These are phyloP conservation scores for Chloroclysta siterata DNA, from an alignment of 2,888 invertebrate genomes.

Conservation along the genomic window DNA sequence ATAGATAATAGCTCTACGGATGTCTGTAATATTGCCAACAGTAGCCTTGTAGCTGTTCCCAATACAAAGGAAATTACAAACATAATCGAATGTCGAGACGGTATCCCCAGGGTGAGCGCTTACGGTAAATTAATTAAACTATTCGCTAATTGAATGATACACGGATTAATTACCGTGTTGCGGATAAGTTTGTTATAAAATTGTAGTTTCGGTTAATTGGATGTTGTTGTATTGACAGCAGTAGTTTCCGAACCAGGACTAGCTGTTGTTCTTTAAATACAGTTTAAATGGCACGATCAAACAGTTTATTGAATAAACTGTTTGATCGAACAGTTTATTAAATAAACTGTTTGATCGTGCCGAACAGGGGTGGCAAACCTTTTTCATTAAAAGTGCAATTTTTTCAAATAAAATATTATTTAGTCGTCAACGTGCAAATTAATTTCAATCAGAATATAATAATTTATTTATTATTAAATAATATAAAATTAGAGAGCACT, in stretches of 20 bases:
- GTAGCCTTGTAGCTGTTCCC: not conserved
- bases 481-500: no score
- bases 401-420: no score
- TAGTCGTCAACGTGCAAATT: no score
- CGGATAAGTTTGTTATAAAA: conserved; percentile 37
- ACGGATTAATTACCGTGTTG: conserved; percentile 51
- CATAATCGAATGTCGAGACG: conserved; percentile 60
- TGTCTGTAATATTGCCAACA: not conserved
- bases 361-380: no score
- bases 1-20: not conserved
- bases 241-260: not conserved
- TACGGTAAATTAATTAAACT: conserved; percentile 67
- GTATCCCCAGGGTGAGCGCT: conserved; percentile 48
- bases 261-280: not conserved
- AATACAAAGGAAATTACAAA: conserved; percentile 47
- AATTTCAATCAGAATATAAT: no score
- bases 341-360: no score
- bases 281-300: no score
- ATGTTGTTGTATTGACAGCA: conserved; percentile 23
- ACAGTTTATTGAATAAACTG: no score
- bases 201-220: conserved; percentile 29
- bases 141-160: conserved; percentile 64
- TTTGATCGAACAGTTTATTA: no score
- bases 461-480: no score
- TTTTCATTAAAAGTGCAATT: no score